These are phyloP conservation scores for Allochrocebus solatus DNA, from an alignment of 2,797 vertebrate species.

Conservation along the genomic window DNA sequence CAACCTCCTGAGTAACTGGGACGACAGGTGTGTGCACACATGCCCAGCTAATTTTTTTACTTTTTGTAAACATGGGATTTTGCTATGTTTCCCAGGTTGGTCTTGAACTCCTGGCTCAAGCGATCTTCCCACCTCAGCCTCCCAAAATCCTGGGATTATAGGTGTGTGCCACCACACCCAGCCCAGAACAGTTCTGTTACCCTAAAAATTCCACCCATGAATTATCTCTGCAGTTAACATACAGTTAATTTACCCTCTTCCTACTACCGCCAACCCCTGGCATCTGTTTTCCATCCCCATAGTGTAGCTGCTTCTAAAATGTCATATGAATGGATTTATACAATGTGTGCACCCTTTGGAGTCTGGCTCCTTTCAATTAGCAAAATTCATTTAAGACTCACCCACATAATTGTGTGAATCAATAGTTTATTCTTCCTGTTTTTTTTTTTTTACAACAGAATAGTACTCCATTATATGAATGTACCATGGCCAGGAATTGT, in stretches of 20 bases:
- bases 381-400: background rate
- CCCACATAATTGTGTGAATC: background rate
- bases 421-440: background rate
- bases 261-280: background rate
- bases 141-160: background rate
- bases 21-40: background rate
- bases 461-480: background rate
- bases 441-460: background rate
- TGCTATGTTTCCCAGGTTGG: background rate
- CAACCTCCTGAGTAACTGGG: background rate
- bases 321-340: background rate
- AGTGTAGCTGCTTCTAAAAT: background rate
- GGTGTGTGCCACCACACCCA: background rate
- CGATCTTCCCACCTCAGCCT: background rate
- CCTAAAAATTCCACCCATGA: background rate
- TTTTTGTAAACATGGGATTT: background rate
- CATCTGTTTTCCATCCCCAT: background rate
- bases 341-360: background rate
- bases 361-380: background rate
- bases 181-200: background rate
- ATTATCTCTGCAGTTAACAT: background rate
- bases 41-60: background rate
- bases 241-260: too few species aligned
- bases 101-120: background rate
- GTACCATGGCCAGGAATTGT: background rate